Evolutionary conservation across 2,888 invertebrate species (phyloP).

Genomic region (Sarcophaga rosellei): DNA sequence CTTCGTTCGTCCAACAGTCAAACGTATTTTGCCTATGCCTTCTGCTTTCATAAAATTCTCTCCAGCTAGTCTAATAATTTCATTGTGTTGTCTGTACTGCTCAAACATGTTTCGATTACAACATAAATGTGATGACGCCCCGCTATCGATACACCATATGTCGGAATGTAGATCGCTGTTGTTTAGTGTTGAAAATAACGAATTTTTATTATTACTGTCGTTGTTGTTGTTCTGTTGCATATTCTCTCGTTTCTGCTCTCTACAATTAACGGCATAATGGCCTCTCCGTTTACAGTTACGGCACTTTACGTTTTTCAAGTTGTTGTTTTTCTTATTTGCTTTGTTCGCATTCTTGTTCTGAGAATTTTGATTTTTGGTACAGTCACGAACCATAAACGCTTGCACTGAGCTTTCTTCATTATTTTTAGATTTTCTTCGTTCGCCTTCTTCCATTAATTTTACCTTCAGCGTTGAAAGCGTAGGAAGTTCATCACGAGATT

Average conservation of each 20-base stretch:
- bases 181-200: constrained; percentile 27
- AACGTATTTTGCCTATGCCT: constrained; percentile 5
- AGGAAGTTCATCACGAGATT: constrained; percentile 33
- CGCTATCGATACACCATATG: constrained; percentile 55
- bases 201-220: background rate
- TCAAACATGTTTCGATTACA: constrained; percentile 1
- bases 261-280: constrained; percentile 57
- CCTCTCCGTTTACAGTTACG: constrained; percentile 57
- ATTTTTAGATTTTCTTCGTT: background rate
- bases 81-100: too few relatives aligned
- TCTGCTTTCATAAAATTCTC: background rate
- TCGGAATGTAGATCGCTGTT: constrained; percentile 2
- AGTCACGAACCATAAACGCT: background rate
- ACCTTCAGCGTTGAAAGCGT: constrained; percentile 11
- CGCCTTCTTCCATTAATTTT: constrained; percentile 22
- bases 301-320: constrained; percentile 39
- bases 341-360: background rate
- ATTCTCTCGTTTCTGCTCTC: constrained; percentile 24
- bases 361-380: background rate
- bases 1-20: constrained; percentile 54
- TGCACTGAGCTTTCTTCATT: background rate
- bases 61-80: too few relatives aligned
- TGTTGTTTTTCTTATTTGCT: constrained; percentile 13
- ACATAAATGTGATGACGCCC: constrained; percentile 52
- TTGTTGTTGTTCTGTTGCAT: background rate